Evolutionary conservation across 2,888 invertebrate species (phyloP).

Genomic region (Mechanitis messenoides): DNA sequence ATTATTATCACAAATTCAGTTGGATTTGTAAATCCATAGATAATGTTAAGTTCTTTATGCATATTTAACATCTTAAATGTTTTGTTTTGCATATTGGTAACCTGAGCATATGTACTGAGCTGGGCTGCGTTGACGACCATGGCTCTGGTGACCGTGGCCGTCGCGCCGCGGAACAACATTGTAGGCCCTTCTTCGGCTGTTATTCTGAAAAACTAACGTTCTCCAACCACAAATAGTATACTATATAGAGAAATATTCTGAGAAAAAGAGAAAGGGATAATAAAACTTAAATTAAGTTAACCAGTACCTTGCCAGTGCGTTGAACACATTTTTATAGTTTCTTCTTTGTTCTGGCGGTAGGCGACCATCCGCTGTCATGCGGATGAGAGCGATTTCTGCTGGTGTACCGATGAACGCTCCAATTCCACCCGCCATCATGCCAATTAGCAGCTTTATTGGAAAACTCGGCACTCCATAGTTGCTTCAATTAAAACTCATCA

Average conservation of each 20-base stretch:
- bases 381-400: constrained; percentile 93
- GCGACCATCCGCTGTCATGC: constrained; percentile 97
- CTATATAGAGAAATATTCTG: no score
- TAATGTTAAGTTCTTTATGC: no score
- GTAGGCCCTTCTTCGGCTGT: constrained; percentile 74
- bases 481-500: constrained; percentile 23
- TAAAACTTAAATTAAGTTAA: neutral
- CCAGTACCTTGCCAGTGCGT: constrained; percentile 79
- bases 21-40: no score
- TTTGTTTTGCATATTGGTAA: constrained; percentile 24
- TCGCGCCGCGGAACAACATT: constrained; percentile 91
- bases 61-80: no score
- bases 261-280: no score
- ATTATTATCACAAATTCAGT: no score
- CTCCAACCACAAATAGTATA: no score
- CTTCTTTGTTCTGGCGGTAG: constrained; percentile 88
- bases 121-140: constrained; percentile 99
- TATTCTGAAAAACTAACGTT: constrained; percentile 37
- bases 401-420: constrained; percentile 96
- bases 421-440: constrained; percentile 86
- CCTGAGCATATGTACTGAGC: constrained; percentile 95
- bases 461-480: constrained; percentile 82
- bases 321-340: constrained; percentile 92
- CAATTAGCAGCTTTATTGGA: constrained; percentile 84
- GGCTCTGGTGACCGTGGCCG: constrained; percentile 89